Evolutionary conservation across 2,888 invertebrate genomes (phyloP), one percentile per base, ranked within the genome.

Genomic region (Furcula furcula): DNA sequence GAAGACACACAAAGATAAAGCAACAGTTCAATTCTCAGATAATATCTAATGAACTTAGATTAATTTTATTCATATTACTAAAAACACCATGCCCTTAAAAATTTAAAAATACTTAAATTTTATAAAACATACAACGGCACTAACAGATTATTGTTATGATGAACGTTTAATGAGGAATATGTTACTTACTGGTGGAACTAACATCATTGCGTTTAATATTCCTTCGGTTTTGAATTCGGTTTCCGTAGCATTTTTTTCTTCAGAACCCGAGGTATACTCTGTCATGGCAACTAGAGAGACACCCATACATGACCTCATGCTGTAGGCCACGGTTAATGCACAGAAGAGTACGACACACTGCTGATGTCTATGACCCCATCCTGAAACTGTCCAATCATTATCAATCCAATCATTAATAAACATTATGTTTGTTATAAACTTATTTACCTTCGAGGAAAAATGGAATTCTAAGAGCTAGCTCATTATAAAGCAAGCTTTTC

Each of bases 221-320:
- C 69, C 67, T 31, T 49, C 23, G 0, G 51, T 31, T 35, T 55
- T 33, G 18, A 58, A 60, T 20, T 60, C 13, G 3, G 9, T 27
- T 4, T 50, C 10, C 10, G 21, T 33, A 3, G 3, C 9, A 10
- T 32, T 32, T 2, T 3, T 14, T 7, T 12, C 26, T 14, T n/a
- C n/a, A 4, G 7, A 7, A 5, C 18, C 18, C 2, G 10, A 11
- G 1, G 54, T 44, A 12, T 44, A 48, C 9, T 61, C 49, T 0
- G 72, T 74, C 93, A 94, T 93, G 1, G 92, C 92, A 0, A 93
- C 93, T 12, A 94, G 73, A 0, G 91, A 91, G 0, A 93, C 92
- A 0, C 93, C 93, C 67, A 93, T 87, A 44, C 91, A 91, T 0
- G 92, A 85, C 38, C 93, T 76, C 76, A 92, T 89, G 6, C 91